Evolutionary conservation across 2,113 vertebrate genomes (phyloP), one percentile per base, ranked within the genome.

Genomic region (Nothocercus julius): DNA sequence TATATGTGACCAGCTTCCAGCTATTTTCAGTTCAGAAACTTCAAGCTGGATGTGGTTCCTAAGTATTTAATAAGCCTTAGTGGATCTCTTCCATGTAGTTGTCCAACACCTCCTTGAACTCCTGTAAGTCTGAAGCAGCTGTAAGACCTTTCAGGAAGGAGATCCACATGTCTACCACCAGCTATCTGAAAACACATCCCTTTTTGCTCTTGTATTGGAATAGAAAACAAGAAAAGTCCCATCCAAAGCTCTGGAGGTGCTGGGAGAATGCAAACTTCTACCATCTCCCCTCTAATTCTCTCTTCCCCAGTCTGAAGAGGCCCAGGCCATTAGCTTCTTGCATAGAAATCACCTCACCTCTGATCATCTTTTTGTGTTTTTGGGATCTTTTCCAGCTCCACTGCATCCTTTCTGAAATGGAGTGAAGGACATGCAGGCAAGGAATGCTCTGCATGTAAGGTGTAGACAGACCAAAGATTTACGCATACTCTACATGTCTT

Each of bases 191-290:
- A 42, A 13, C 18, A 59, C 32, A 70, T 11, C 1, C 0, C n/a
- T 85, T 68, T 81, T 16, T 78, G 45, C 18, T 34, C 45, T 27
- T 34, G 45, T 11, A 49, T 24, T 34, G 67, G 45, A 34, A 49
- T 8, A 49, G 22, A 27, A 49, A 56, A 56, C 27, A 56, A 30
- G 30, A 58, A 32, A 4, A 58, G 54, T 93, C 63, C 18, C 36
- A 77, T 54, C 20, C 59, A 85, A 64, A 70, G n/a, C 67, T 92
- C 56, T 54, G 49, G 25, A 90, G 56, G 28, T 16, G 42, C 1
- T 70, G 20, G 0, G 1, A 69, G 36, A 80, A 5, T 2, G 0
- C 1, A 74, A 44, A 67, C 8, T 58, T 77, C 15, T 38, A 24
- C 38, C 9, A 73, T 9, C 38, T 70, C 11, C n/a, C 73, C 58